Percentiles rank a stretch among this genome's conserved stretches.
These are phyloP conservation scores for Rhabdomys dilectus DNA, from an alignment of 2,113 vertebrate genomes.

Conservation along the genomic window DNA sequence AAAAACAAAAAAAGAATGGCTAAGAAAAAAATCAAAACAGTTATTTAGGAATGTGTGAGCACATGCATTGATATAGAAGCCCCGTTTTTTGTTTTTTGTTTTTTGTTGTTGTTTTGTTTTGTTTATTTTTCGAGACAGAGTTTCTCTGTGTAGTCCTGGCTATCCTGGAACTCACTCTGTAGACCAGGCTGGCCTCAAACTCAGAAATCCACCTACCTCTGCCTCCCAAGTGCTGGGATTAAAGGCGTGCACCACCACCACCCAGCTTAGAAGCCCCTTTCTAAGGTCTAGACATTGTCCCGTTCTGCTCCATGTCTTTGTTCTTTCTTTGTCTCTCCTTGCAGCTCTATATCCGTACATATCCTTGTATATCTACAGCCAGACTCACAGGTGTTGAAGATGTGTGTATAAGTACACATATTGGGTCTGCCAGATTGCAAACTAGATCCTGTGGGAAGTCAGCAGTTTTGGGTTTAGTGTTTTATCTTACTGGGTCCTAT, in stretches of 20 bases:
- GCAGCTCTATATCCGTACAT: rapidly evolving
- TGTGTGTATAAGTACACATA: neutral
- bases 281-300: too few species aligned
- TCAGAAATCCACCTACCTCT: too few species aligned
- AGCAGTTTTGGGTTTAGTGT: rapidly evolving
- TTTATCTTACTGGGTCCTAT: neutral
- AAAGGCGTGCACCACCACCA: too few species aligned
- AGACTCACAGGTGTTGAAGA: neutral
- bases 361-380: neutral
- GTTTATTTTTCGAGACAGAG: too few species aligned
- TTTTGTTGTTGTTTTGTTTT: too few species aligned
- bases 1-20: neutral
- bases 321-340: neutral
- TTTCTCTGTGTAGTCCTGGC: too few species aligned
- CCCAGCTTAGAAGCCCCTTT: neutral
- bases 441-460: neutral
- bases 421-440: neutral
- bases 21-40: neutral
- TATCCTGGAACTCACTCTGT: too few species aligned
- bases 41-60: neutral
- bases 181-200: too few species aligned
- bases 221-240: too few species aligned
- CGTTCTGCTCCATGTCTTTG: too few species aligned
- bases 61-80: neutral
- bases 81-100: too few species aligned